These are phyloP conservation scores for Desoria tigrina DNA, from an alignment of 2,888 invertebrate species.

Conservation along the genomic window DNA sequence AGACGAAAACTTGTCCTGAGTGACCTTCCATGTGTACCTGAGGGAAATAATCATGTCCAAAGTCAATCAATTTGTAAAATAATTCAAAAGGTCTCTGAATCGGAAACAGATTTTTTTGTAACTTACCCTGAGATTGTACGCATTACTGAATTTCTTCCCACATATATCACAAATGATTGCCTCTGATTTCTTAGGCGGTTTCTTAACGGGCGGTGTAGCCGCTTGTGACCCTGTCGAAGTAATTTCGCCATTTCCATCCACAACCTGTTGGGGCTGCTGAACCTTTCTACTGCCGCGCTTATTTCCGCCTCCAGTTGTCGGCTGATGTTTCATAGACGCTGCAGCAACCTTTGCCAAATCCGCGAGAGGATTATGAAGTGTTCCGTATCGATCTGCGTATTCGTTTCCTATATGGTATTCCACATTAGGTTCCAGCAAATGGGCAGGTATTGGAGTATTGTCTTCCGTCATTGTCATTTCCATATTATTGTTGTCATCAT, in stretches of 20 bases:
- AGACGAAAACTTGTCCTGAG: slow-evolving; percentile 83
- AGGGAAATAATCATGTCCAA: too few relatives aligned
- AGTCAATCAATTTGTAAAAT: slow-evolving; percentile 5
- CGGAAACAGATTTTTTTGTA: slow-evolving; percentile 1
- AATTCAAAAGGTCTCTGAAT: not conserved
- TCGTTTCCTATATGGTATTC: slow-evolving; percentile 52
- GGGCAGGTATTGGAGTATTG: slow-evolving; percentile 51
- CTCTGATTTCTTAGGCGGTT: slow-evolving; percentile 53
- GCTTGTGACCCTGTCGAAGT: slow-evolving; percentile 50
- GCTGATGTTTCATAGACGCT: slow-evolving; percentile 47
- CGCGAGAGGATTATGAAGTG: slow-evolving; percentile 50
- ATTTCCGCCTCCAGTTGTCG: slow-evolving; percentile 40
- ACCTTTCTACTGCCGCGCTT: slow-evolving; percentile 46
- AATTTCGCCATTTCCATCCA: slow-evolving; percentile 51
- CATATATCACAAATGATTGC: slow-evolving; percentile 73
- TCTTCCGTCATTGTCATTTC: slow-evolving; percentile 53
- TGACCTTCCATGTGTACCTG: slow-evolving; percentile 82
- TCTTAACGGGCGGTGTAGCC: slow-evolving; percentile 49
- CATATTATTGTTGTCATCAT: slow-evolving; percentile 47
- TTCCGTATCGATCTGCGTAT: slow-evolving; percentile 50
- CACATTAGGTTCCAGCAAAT: slow-evolving; percentile 52
- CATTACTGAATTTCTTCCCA: slow-evolving; percentile 84
- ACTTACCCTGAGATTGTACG: slow-evolving; percentile 75
- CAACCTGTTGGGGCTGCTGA: slow-evolving; percentile 45
- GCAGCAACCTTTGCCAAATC: slow-evolving; percentile 52